phyloP scores from a whole-genome alignment of 1,140 invertebrate species.

The Galleria mellonella region DNA sequence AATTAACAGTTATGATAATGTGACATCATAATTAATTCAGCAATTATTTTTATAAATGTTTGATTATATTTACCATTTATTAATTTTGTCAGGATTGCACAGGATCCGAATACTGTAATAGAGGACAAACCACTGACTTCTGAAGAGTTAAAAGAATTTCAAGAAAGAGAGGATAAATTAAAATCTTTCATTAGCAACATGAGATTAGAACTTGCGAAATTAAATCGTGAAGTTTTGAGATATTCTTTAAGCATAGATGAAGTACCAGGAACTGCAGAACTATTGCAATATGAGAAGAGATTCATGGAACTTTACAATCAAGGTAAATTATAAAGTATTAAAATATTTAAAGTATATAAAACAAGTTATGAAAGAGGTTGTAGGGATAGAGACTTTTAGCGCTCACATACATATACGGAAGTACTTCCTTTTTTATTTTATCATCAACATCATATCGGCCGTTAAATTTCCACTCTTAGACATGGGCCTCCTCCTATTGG shows the following conservation, averaged over 20 bases:
- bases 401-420: no score
- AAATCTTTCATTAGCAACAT: slow-evolving; percentile 53
- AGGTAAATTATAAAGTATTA: slow-evolving; percentile 74
- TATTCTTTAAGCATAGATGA: slow-evolving; percentile 90
- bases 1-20: no score
- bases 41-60: no score
- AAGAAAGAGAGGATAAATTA: slow-evolving; percentile 76
- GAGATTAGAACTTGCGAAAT: slow-evolving; percentile 82
- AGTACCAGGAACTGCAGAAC: slow-evolving; percentile 92
- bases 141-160: slow-evolving; percentile 72
- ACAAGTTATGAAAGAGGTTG: no score
- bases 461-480: no score
- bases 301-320: slow-evolving; percentile 98
- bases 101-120: slow-evolving; percentile 36
- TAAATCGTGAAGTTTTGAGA: slow-evolving; percentile 87
- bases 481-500: no score
- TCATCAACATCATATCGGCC: no score
- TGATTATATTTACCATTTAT: no score
- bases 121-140: slow-evolving; percentile 52
- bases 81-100: slow-evolving; percentile 27
- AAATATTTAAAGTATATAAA: no score
- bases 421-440: no score
- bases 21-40: no score
- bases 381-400: no score
- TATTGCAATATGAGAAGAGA: slow-evolving; percentile 95